Evolutionary conservation across 2,888 invertebrate genomes (phyloP).

Genomic region (Orchestes rusci): DNA sequence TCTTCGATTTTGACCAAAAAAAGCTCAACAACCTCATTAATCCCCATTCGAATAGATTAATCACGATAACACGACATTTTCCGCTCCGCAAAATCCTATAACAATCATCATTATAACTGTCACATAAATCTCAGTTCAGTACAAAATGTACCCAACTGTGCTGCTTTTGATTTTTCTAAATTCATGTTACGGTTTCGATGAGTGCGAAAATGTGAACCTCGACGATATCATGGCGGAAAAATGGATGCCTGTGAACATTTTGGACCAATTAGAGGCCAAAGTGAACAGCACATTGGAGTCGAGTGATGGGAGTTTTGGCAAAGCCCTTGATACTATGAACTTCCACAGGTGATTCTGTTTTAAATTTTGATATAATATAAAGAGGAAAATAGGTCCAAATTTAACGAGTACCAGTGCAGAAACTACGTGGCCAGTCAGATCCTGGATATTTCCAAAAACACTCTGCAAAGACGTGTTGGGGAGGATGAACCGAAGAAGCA

Average conservation of each 20-base stretch:
- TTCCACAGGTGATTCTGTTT: constrained; percentile 56
- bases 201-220: constrained; percentile 47
- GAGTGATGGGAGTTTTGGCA: constrained; percentile 52
- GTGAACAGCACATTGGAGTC: not conserved
- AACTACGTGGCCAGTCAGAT: constrained; percentile 70
- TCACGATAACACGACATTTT: too few species aligned
- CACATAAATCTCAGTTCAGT: too few species aligned
- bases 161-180: too few species aligned
- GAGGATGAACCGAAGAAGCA: constrained; percentile 41
- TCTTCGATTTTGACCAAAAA: too few species aligned
- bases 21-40: too few species aligned
- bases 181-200: too few species aligned
- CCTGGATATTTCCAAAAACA: constrained; percentile 51
- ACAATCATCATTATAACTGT: too few species aligned
- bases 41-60: too few species aligned
- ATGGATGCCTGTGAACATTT: constrained; percentile 60
- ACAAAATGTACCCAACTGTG: too few species aligned
- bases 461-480: constrained; percentile 42
- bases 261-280: constrained; percentile 31
- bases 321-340: constrained; percentile 57
- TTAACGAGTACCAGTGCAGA: constrained; percentile 72
- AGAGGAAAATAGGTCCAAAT: constrained; percentile 52
- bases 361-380: not conserved
- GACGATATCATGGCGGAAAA: constrained; percentile 64
- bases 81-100: too few species aligned